Percentiles rank a stretch among this genome's conserved stretches.
These are phyloP conservation scores for Nymphalis urticae DNA, from an alignment of 2,888 invertebrate species.

Conservation along the genomic window DNA sequence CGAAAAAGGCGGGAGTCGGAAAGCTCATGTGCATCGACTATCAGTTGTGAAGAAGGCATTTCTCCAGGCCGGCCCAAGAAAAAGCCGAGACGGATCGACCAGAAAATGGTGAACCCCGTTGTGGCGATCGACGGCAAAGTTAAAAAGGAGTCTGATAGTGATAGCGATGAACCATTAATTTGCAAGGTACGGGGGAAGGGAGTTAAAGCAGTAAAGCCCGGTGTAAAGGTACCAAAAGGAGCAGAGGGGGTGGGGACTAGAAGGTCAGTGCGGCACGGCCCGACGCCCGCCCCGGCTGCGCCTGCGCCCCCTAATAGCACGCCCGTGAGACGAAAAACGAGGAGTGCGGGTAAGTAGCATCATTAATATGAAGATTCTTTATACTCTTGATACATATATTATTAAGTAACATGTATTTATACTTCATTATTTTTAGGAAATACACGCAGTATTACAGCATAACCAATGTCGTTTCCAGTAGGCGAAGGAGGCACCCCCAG, in stretches of 20 bases:
- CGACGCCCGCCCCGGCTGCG: conserved; percentile 50
- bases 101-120: conserved; percentile 78
- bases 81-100: conserved; percentile 61
- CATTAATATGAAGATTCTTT: too few species aligned
- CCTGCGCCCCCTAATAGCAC: conserved; percentile 56
- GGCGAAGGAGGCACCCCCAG: conserved; percentile 55
- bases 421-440: not conserved
- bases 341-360: conserved; percentile 84
- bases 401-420: too few species aligned
- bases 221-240: conserved; percentile 48
- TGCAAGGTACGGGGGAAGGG: conserved; percentile 84
- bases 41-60: conserved; percentile 81
- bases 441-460: not conserved
- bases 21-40: conserved; percentile 84
- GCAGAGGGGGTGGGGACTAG: conserved; percentile 79
- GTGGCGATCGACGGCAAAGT: conserved; percentile 71
- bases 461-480: conserved; percentile 53
- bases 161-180: conserved; percentile 90
- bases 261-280: conserved; percentile 78
- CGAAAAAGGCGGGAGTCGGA: conserved; percentile 91
- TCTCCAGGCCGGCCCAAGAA: conserved; percentile 68
- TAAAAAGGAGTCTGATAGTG: conserved; percentile 87
- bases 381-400: too few species aligned
- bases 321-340: conserved; percentile 82
- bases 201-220: conserved; percentile 48